Conservation (phyloP, 1,140 invertebrate species). For the Helicoverpa armigera region DNA sequence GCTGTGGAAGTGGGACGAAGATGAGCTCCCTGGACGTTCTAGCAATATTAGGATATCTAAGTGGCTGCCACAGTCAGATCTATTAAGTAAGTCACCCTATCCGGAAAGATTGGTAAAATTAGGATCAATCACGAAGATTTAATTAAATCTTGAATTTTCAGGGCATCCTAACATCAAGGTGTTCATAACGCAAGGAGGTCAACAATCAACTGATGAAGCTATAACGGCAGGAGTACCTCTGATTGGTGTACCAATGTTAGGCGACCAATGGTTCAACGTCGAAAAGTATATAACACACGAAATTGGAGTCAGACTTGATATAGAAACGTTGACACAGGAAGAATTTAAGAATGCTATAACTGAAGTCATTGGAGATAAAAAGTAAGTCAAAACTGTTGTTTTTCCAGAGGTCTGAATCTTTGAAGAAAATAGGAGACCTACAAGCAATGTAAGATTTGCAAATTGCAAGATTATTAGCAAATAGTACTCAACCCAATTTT, state of each 20-base stretch:
- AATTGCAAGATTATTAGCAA: no score
- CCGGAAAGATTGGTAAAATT: background rate
- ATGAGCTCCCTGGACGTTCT: conserved; percentile 67
- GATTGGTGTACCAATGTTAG: no score
- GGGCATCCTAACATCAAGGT: conserved; percentile 85
- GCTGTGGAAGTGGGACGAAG: conserved; percentile 82
- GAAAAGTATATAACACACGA: conserved; percentile 56
- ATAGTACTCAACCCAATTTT: no score
- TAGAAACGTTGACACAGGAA: conserved; percentile 55
- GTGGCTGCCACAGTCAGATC: conserved; percentile 85
- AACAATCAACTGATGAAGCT: conserved; percentile 86
- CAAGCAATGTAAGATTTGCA: no score
- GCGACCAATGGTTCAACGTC: conserved; percentile 71
- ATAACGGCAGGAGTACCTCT: no score
- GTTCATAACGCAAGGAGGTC: conserved; percentile 87
- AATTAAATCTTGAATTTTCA: conserved; percentile 50
- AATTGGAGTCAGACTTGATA: conserved; percentile 61
- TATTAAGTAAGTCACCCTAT: conserved; percentile 52
- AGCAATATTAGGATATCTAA: conserved; percentile 82
- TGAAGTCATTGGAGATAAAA: conserved; percentile 56
- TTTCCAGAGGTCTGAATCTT: no score
- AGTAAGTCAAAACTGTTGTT: conserved; percentile 42
- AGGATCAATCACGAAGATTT: background rate
- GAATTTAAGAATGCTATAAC: conserved; percentile 54
- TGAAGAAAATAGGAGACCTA: no score